Base-by-base conservation (phyloP, 2,888 invertebrate species). In the Pollenia amentaria region DNA sequence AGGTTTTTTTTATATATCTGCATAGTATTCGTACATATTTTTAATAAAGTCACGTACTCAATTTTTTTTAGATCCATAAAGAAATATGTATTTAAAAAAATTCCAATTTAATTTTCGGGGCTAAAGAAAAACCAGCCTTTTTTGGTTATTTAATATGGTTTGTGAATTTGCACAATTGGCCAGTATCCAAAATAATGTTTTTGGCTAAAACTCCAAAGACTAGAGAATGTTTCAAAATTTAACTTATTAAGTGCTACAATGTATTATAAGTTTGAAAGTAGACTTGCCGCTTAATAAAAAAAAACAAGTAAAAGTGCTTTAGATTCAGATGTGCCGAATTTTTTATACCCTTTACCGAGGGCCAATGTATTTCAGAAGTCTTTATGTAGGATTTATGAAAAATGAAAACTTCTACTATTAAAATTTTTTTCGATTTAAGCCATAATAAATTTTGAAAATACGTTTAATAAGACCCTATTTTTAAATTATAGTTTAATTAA, bases 1-100 rank as follows among this genome's bases (percentile, higher is more conserved):
- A 21, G 11, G 16, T 42, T 46, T 11, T 60, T 2, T 14, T n/a
- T 21, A 40, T 65, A 57, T 62, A 9, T 62, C 11, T n/a, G 14
- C 21, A 48, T 55, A 12, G 10, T 44, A 16, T 72, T 18, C 38
- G 38, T 9, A 53, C 18, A 14, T 44, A 44, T 44, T 44, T 55
- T 57, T 60, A 73, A 46, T 60, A 46, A 60, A 60, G 72, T 73
- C 72, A 73, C 72, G 72, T 73, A 57, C 46, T 44, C 21, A 72
- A n/a, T 6, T 44, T 57, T n/a, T 48, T 60, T 55, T 16, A 44
- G 12, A 57, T 12, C 7, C 40, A 42, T 18, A 38, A 60, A 65
- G 42, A 78, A 78, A 69, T 42, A 44, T 55, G 46, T 42, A 29
- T 46, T 46, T 3, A 21, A 44, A n/a, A 53, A 67, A 79, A 42